Evolutionary conservation across 2,888 invertebrate genomes (phyloP).

Genomic region (Tyria jacobaeae): DNA sequence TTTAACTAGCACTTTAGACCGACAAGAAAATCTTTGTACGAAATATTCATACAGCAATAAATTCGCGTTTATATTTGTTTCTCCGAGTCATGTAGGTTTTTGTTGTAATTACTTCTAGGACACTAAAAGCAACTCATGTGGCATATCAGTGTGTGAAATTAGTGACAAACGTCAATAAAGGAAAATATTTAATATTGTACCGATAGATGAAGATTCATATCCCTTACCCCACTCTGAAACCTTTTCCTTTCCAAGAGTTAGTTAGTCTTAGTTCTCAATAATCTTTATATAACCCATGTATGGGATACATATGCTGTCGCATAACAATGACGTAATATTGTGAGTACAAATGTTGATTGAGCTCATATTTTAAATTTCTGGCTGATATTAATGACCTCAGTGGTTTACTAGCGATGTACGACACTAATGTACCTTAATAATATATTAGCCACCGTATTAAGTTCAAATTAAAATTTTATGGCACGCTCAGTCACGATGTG

Average conservation of each 20-base stretch:
- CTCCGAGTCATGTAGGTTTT: not conserved
- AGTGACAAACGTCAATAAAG: not conserved
- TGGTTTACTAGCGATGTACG: constrained; percentile 53
- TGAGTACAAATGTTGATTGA: constrained; percentile 40
- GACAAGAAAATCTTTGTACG: constrained; percentile 15
- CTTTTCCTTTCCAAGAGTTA: not conserved
- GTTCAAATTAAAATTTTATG: constrained; percentile 72
- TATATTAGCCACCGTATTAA: constrained; percentile 70
- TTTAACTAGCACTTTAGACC: constrained; percentile 27
- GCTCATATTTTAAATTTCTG: constrained; percentile 30
- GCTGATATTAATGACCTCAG: constrained; percentile 45
- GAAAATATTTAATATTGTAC: constrained; percentile 10
- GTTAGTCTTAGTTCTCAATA: constrained; percentile 6
- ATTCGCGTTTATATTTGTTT: not conserved
- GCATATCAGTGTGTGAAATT: not conserved
- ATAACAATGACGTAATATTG: constrained; percentile 15
- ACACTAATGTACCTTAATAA: constrained; percentile 68
- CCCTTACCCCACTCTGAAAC: not conserved
- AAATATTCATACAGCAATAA: not conserved
- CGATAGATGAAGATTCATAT: not conserved
- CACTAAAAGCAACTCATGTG: not conserved
- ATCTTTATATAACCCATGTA: constrained; percentile 3
- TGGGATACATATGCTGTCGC: not conserved
- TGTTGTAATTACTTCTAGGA: constrained; percentile 8
- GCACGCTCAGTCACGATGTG: constrained; percentile 72